Conservation (phyloP, 1,140 invertebrate species). For the Drosophila trapezifrons region DNA sequence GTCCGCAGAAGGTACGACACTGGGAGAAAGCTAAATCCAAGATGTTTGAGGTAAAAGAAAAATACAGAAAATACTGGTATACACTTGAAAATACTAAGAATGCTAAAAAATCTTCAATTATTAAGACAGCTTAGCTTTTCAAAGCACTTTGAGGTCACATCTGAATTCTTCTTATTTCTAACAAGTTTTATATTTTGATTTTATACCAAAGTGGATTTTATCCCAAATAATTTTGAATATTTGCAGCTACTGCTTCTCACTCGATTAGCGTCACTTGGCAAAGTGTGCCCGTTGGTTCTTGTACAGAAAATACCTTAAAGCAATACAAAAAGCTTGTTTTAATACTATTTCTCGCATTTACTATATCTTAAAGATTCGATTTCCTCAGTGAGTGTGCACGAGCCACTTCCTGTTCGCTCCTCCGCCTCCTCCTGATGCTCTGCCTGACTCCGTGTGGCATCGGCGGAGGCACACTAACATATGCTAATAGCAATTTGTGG, state of each 20-base stretch:
- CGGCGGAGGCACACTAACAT: constrained; percentile 70
- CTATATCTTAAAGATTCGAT: no score
- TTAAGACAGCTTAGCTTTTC: no score
- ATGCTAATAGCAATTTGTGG: constrained; percentile 82
- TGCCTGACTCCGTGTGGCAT: constrained; percentile 14
- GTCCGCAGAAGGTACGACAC: neutral
- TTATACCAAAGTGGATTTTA: no score
- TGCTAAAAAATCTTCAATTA: no score
- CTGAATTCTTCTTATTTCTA: no score
- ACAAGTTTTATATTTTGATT: no score
- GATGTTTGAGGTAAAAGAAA: neutral
- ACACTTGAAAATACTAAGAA: no score
- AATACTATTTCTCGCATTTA: neutral
- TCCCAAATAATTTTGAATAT: no score
- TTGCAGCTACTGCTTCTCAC: neutral
- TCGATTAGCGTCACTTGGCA: neutral
- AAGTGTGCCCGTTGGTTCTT: neutral
- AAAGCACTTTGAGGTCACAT: no score
- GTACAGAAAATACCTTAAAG: neutral
- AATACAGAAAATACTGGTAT: neutral
- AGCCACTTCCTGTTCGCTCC: constrained; percentile 3
- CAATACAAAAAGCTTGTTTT: neutral
- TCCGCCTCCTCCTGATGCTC: neutral
- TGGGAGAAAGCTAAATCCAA: neutral
- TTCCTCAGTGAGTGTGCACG: neutral